Base-by-base conservation (phyloP, 37 sponge, comb jelly and placozoan genomes). In the Amphimedon queenslandica region DNA sequence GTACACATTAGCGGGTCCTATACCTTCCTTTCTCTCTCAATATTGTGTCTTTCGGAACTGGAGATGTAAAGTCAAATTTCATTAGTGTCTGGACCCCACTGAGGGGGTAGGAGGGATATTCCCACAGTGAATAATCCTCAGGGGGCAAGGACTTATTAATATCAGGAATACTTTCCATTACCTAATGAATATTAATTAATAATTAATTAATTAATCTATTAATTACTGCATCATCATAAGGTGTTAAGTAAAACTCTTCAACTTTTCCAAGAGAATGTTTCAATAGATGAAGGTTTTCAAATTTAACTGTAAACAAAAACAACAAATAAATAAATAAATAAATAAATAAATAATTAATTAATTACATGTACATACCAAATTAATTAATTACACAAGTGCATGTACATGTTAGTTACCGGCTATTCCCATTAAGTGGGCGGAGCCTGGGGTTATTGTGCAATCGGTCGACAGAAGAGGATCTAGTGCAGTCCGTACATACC, bases 81-180 rank as follows among this genome's bases (percentile, higher is more conserved):
- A 88, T 64, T 37, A 92, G 63, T 24, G 40, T 37, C 8, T 57
- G 35, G 6, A 76, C 69, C 1, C 70, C 57, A 55, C 87, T 87
- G 31, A 73, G 64, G 2, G 89, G 67, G 55, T 58, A 42, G 65
- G 85, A 73, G 32, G 86, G 86, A 42, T 92, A 92, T 60, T 92
- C 93, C 93, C 93, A 92, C 35, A 92, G 75, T 28, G 81, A 76
- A 64, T 84, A 77, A 31, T 81, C 71, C 43, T 92, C 93, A 5
- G 85, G 79, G 37, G n/a, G n/a, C n/a, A n/a, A n/a, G n/a, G n/a
- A n/a, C n/a, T n/a, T n/a, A n/a, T n/a, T n/a, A n/a, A n/a, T n/a
- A n/a, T n/a, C n/a, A n/a, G n/a, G n/a, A n/a, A n/a, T n/a, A n/a
- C n/a, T n/a, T n/a, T n/a, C n/a, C n/a, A n/a, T n/a, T n/a, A n/a